phyloP scores from a whole-genome alignment of 2,113 vertebrate species.

The Ginglymostoma cirratum region DNA sequence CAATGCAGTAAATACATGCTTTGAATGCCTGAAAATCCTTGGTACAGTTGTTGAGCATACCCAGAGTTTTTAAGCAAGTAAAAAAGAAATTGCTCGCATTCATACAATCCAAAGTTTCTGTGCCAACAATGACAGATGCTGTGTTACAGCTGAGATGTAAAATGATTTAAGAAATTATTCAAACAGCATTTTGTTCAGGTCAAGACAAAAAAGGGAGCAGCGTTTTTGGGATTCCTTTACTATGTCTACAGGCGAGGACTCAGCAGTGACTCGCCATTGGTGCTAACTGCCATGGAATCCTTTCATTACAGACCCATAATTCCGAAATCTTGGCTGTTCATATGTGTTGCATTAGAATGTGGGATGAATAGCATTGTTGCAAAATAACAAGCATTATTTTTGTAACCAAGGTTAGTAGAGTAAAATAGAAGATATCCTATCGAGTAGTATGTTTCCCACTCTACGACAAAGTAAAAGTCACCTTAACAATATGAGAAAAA shows the following conservation, averaged over 20 bases:
- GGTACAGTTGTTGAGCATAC: constrained; percentile 85
- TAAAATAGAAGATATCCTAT: background rate
- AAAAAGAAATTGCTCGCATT: constrained; percentile 65
- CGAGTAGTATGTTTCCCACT: background rate
- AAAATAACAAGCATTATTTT: background rate
- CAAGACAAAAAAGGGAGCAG: constrained; percentile 42
- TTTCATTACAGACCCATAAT: background rate
- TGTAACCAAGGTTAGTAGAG: background rate
- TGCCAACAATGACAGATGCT: constrained; percentile 85
- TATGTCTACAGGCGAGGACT: constrained; percentile 10
- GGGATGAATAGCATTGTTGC: background rate
- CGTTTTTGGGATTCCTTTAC: constrained; percentile 44
- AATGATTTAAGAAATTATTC: constrained; percentile 61
- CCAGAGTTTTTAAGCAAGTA: constrained; percentile 67
- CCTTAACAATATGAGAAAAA: background rate
- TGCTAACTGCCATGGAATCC: too few relatives aligned
- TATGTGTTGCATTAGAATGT: background rate
- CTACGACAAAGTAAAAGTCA: background rate
- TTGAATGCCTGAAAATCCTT: constrained; percentile 76
- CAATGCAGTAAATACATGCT: constrained; percentile 71
- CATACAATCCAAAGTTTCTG: constrained; percentile 58
- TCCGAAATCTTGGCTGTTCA: background rate
- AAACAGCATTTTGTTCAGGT: constrained; percentile 50
- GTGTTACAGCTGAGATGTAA: constrained; percentile 65
- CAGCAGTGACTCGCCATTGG: background rate